Base-by-base conservation (phyloP, 2,888 invertebrate species). In the Drosophila kanekoi region DNA sequence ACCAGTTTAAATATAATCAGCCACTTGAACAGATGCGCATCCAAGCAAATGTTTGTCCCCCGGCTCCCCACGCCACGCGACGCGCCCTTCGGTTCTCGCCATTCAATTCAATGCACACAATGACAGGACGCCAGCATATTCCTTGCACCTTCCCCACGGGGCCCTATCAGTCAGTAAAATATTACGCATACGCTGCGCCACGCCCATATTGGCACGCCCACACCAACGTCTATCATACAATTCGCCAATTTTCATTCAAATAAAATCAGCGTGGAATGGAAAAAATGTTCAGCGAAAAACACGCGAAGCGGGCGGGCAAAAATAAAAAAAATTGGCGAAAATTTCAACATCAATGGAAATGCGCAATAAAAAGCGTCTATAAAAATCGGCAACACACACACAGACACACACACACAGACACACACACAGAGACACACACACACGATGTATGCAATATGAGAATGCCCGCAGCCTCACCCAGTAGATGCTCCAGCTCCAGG, bases 231-330 rank as follows among this genome's bases (percentile, higher is more conserved):
- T 84, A 87, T 84, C 89, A 83, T 81, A 88, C 87, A 89, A 84
- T 84, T 89, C 85, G 79, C 81, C 83, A 84, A 84, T 84, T 81
- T 84, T 87, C 83, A 81, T 89, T 89, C 87, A 89, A 84, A 84
- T 84, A 84, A 84, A 89, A 84, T 84, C 87, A 87, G 67, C 79
- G 80, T 48, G 48, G 72, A 71, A 61, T 56, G 60, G 62, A 66
- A 70, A 73, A 67, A 64, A 63, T 68, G 57, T 45, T 63, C 41
- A 32, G 20, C 43, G 52, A 53, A 35, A 45, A 47, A 18, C 72
- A 52, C 6, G 6, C 23, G 33, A 35, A 32, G 45, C 45, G 32
- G 23, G n/a, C 4, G 11, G n/a, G 20, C 16, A 40, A 11, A 44
- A 43, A 61, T 59, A 57, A 43, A 33, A 58, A 58, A 66, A 83